Evolutionary conservation across 1,140 invertebrate species (phyloP).

Genomic region (Lasioglossum baleicum): DNA sequence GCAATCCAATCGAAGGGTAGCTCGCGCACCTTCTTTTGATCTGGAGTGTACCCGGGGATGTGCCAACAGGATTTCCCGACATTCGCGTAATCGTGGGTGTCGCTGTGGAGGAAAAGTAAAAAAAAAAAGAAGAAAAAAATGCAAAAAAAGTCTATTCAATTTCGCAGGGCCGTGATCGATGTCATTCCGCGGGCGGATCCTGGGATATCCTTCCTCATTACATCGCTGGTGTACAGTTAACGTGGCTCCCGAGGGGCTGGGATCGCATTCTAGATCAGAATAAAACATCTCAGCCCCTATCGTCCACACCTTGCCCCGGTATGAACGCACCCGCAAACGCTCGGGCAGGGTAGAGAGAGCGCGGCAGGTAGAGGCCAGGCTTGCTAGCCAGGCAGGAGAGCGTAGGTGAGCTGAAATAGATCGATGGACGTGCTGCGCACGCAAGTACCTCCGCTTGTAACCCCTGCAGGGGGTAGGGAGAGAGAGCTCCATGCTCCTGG

Average conservation of each 20-base stretch:
- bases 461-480: constrained; percentile 50
- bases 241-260: background rate
- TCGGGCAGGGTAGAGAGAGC: constrained; percentile 24
- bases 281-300: constrained; percentile 15
- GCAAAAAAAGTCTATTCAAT: background rate
- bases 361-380: constrained; percentile 50
- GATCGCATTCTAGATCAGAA: constrained; percentile 4
- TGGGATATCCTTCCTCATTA: background rate
- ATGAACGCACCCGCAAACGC: constrained; percentile 55
- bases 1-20: no score
- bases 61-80: no score
- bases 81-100: no score
- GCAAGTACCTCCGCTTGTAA: constrained; percentile 63
- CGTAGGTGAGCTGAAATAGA: constrained; percentile 71
- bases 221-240: background rate
- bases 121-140: background rate
- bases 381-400: constrained; percentile 40
- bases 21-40: no score
- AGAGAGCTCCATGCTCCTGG: constrained; percentile 32
- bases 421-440: constrained; percentile 71
- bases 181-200: background rate
- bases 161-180: background rate
- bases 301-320: constrained; percentile 17
- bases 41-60: no score
- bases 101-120: no score